These are phyloP conservation scores for Oreohelix idahoensis DNA, from an alignment of 1,140 invertebrate genomes.

Conservation along the genomic window DNA sequence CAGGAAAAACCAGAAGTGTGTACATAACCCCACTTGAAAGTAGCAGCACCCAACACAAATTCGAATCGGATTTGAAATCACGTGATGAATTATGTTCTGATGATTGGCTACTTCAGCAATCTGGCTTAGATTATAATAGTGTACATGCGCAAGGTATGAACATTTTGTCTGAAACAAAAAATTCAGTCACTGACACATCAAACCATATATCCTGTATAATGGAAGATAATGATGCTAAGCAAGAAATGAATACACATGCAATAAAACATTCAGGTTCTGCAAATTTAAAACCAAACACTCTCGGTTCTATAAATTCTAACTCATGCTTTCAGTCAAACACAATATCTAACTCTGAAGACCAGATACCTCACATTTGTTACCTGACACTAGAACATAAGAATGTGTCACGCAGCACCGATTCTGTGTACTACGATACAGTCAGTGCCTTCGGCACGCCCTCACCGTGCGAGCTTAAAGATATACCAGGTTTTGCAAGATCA, in stretches of 20 bases:
- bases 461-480: not conserved
- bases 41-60: not conserved
- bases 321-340: not conserved
- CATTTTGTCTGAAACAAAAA: not conserved
- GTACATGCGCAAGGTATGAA: not conserved
- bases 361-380: not conserved
- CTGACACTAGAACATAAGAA: not conserved
- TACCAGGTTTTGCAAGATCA: not conserved
- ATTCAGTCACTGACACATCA: not conserved
- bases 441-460: slow-evolving; percentile 1
- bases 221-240: not conserved
- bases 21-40: slow-evolving; percentile 6
- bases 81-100: not conserved
- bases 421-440: slow-evolving; percentile 9
- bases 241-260: not conserved
- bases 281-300: not conserved
- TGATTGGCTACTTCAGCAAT: not conserved
- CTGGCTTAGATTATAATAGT: not conserved
- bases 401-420: not conserved
- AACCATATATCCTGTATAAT: too few species aligned
- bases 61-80: not conserved
- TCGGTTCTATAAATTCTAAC: not conserved
- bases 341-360: not conserved
- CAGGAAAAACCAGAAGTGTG: not conserved
- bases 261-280: not conserved